Evolutionary conservation across 2,113 vertebrate genomes (phyloP), one percentile per base, ranked within the genome.

Genomic region (Rhabdomys dilectus): DNA sequence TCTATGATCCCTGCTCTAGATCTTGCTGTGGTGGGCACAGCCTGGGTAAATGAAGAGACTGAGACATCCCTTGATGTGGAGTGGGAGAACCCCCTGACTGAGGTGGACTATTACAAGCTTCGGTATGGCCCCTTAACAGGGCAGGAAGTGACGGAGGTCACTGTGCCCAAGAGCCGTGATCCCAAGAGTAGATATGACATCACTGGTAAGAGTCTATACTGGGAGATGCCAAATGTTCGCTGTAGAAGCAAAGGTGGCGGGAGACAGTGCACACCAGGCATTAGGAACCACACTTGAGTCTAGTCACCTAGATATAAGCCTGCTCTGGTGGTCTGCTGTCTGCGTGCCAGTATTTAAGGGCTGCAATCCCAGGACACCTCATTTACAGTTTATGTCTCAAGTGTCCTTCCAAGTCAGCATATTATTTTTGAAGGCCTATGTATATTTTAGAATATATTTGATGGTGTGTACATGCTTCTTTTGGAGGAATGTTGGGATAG

Each of bases 61-160:
- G 99, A 99, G 48, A 98, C 98, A 89, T 99, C 99, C 0, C 98
- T 99, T 42, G 98, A 99, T 39, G 99, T 99, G 97, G 99, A 99
- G 93, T 99, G 99, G 99, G 98, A 99, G 97, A 99, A 99, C 93
- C 99, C 99, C 0, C 84, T 92, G 3, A 92, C 97, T 0, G 98
- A 98, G 9, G 98, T 99, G 85, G 99, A 99, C 97, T 98, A 98
- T 96, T 99, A 99, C 97, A 99, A 98, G 93, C 97, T 99, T 92
- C 99, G 89, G 62, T 98, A 99, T 89, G 98, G 97, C 5, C 98
- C 98, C 78, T 97, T 99, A 0, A 76, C 93, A 2, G 99, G 98
- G 3, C 96, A 98, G 29, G 98, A 98, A 95, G 98, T 98, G 78
- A 98, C 99, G 39, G 98, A 99, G 76, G 97, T 99, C 88, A 96